Evolutionary conservation across 2,113 vertebrate species (phyloP).

Genomic region (Oxyruncus cristatus): DNA sequence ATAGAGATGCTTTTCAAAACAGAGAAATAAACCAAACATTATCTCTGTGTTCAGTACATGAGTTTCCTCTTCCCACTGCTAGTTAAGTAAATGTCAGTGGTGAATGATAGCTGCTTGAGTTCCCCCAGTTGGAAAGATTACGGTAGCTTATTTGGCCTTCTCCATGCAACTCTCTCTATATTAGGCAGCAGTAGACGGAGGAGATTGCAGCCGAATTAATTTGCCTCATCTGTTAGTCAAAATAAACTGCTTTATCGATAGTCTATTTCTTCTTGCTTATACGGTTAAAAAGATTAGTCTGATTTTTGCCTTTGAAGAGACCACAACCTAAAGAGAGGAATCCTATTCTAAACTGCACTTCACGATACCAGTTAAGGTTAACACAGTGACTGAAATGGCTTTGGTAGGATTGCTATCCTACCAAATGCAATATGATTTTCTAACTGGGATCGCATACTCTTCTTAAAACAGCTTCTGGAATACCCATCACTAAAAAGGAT

Average conservation of each 20-base stretch:
- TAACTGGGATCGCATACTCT: background rate
- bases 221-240: background rate
- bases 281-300: background rate
- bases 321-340: background rate
- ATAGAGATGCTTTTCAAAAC: background rate
- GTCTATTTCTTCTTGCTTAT: background rate
- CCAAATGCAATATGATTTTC: background rate
- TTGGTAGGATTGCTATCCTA: no score
- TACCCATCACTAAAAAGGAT: background rate
- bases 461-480: background rate
- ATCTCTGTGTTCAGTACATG: background rate
- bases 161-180: background rate
- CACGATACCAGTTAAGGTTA: background rate
- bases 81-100: background rate
- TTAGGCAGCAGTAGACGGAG: background rate
- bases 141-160: background rate
- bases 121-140: background rate
- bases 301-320: background rate
- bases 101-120: background rate
- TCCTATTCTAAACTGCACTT: background rate
- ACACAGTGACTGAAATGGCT: background rate
- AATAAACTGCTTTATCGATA: constrained; percentile 12
- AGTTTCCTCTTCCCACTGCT: background rate
- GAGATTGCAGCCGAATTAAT: background rate
- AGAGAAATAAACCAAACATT: background rate